These are phyloP conservation scores for Rhinogobius similis DNA, from an alignment of 2,113 vertebrate genomes.

Conservation along the genomic window DNA sequence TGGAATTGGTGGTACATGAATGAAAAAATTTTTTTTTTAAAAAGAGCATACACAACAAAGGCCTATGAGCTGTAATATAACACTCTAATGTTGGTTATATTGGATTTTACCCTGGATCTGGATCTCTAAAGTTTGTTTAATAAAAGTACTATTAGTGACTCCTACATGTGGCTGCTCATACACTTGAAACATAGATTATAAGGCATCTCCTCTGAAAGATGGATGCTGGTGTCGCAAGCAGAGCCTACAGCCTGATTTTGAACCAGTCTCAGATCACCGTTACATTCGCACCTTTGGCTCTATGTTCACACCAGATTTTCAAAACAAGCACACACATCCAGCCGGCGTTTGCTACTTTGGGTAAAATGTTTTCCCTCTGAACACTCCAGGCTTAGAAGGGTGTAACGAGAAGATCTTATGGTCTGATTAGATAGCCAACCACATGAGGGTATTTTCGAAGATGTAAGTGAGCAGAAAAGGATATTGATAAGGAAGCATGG, in stretches of 20 bases:
- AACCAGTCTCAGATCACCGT: constrained; percentile 50
- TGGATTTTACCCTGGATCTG: not conserved
- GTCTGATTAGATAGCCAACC: constrained; percentile 52
- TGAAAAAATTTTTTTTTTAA: too few species aligned
- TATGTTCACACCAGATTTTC: constrained; percentile 50
- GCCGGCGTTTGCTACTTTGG: constrained; percentile 14
- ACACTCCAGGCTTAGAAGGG: constrained; percentile 31
- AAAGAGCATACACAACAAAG: not conserved
- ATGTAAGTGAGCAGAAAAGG: constrained; percentile 35
- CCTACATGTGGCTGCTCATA: not conserved
- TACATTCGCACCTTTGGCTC: constrained; percentile 58
- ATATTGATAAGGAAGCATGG: constrained; percentile 27
- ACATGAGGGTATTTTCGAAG: constrained; percentile 64
- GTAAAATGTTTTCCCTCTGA: constrained; percentile 28
- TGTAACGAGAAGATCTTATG: constrained; percentile 28
- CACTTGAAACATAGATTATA: not conserved
- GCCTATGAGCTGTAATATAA: not conserved
- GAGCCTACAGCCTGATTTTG: constrained; percentile 42
- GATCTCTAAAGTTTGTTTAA: not conserved
- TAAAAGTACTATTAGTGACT: not conserved
- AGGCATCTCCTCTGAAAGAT: not conserved
- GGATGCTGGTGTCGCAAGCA: constrained; percentile 8
- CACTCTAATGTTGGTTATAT: not conserved
- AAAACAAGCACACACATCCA: constrained; percentile 48
- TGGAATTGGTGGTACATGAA: not conserved